Conservation (phyloP, 1,140 invertebrate species). For the Octopus sinensis region DNA sequence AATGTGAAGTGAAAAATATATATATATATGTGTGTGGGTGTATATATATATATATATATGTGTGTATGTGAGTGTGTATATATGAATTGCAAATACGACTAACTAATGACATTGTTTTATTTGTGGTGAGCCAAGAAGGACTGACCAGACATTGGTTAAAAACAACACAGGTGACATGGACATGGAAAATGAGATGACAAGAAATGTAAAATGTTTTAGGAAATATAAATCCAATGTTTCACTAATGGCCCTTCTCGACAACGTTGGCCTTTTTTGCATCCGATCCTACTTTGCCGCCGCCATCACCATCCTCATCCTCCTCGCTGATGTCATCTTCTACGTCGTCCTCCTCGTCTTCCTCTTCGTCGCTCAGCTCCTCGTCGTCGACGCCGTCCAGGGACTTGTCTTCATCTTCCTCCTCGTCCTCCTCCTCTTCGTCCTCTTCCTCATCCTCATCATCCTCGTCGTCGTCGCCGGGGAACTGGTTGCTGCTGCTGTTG, state of each 20-base stretch:
- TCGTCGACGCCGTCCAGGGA: constrained; percentile 28
- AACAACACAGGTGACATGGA: no score
- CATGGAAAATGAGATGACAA: constrained; percentile 18
- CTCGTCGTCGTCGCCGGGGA: constrained; percentile 9
- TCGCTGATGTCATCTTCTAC: constrained; percentile 20
- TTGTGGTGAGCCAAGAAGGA: no score
- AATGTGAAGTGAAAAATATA: no score
- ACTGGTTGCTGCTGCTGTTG: background rate
- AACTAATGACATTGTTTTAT: no score
- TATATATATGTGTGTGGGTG: no score
- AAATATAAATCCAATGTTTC: background rate
- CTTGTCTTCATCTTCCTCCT: constrained; percentile 30
- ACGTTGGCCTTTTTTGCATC: constrained; percentile 40
- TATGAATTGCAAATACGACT: no score
- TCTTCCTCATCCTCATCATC: constrained; percentile 17
- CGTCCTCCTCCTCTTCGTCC: constrained; percentile 25
- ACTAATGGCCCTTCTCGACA: constrained; percentile 26
- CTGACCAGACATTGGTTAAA: no score
- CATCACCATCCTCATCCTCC: constrained; percentile 19
- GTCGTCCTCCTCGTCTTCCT: constrained; percentile 23
- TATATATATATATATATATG: no score
- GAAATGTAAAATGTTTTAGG: background rate
- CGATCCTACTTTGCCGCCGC: constrained; percentile 15
- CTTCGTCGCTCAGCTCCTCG: constrained; percentile 22
- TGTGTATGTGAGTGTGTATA: no score